Evolutionary conservation across 2,113 vertebrate species (phyloP), one percentile per base, ranked within the genome.

Genomic region (Brienomyrus brachyistius): DNA sequence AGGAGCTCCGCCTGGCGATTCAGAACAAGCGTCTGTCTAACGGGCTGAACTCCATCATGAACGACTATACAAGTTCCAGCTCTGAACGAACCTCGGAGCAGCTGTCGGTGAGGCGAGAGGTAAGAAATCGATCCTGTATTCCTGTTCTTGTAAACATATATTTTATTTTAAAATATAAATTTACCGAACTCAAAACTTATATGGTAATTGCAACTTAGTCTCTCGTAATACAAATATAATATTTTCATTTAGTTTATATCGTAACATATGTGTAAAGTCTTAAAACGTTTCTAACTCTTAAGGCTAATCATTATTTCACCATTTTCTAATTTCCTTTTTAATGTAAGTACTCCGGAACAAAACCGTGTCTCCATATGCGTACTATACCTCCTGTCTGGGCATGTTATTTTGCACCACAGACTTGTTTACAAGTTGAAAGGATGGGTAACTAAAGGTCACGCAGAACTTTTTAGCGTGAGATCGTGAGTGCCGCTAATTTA

Each of bases 1-100:
- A 99, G 90, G 98, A 99, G 92, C 96, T 99, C 94, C 96, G 98
- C 4, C 96, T 97, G 15, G 96, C 97, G 94, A 99, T 99, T 94
- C 98, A 98, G 92, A 96, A 93, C 92, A 98, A 97, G 91, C 96
- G 97, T 1, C 95, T 97, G 50, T 97, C 95, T 92, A 95, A 94
- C 90, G 96, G 97, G 59, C 96, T 97, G 92, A 95, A 96, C 80
- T 94, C 94, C 0, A 94, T 94, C 0, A 77, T 97, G 92, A 94
- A 93, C 0, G 97, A 97, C 91, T 95, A 95, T 0, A 94, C 96
- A 84, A 96, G 96, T 1, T 95, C 96, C 91, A 90, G 92, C 92
- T 96, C 96, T 5, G 96, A 97, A 84, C 95, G 94, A 17, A 93
- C 94, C 3, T 87, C 93, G 0, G 96, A 97, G 87, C 89, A 89